Conservation (phyloP, 2,113 vertebrate species). For the Piaya cayana region DNA sequence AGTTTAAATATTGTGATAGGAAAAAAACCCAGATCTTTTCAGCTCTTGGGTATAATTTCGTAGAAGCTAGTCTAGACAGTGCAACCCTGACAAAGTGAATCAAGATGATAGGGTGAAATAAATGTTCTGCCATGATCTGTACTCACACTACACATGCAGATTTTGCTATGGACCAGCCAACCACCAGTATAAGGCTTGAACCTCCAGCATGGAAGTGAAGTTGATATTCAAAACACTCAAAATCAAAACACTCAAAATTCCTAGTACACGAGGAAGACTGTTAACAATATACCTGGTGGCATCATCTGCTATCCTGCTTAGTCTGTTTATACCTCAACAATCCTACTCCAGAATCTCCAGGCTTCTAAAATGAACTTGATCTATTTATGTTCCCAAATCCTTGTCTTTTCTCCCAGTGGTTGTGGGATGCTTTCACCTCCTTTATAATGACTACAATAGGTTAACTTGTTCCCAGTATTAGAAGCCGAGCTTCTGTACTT, state of each 20-base stretch:
- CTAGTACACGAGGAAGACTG: background rate
- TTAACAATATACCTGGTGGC: background rate
- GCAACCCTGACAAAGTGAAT: background rate
- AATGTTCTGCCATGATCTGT: background rate
- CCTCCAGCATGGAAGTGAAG: background rate
- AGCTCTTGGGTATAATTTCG: background rate
- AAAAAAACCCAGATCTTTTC: background rate
- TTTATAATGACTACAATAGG: background rate
- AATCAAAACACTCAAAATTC: background rate
- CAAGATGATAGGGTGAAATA: background rate
- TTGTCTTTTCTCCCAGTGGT: background rate
- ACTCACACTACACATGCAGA: accelerated
- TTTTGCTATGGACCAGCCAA: background rate
- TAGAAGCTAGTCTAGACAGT: background rate
- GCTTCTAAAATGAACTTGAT: background rate
- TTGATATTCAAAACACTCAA: background rate
- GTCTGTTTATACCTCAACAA: background rate
- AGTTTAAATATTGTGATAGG: background rate
- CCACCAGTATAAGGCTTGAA: background rate
- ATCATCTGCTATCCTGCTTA: background rate
- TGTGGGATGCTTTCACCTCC: background rate
- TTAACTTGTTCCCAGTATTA: background rate
- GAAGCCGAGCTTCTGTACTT: background rate
- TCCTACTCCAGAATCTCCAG: background rate
- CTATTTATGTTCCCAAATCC: background rate